Conservation (phyloP, 2,888 invertebrate species). For the Lasioglossum zephyrum region DNA sequence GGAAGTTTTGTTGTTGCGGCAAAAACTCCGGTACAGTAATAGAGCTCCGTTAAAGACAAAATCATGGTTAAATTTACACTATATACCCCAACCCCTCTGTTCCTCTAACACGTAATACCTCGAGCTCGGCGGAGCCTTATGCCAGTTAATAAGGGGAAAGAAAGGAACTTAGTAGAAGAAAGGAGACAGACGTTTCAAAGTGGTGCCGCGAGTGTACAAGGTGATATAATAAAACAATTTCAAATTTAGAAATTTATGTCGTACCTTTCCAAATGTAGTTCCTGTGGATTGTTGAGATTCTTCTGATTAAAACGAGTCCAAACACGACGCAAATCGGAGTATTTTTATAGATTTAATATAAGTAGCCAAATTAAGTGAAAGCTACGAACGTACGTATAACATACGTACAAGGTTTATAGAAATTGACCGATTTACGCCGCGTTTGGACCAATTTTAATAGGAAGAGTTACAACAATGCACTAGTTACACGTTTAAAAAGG, state of each 20-base stretch:
- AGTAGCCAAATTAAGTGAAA: background rate
- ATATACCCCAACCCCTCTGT: background rate
- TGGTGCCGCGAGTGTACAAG: too few relatives aligned
- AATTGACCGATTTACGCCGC: background rate
- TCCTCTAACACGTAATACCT: background rate
- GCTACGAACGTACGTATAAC: too few relatives aligned
- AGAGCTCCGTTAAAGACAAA: background rate
- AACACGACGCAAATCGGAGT: background rate
- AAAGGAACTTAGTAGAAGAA: background rate
- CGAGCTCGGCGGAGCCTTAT: background rate
- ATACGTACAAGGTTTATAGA: background rate
- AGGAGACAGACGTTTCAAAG: too few relatives aligned
- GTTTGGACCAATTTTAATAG: background rate
- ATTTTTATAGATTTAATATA: background rate
- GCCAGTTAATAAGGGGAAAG: background rate
- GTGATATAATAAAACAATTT: background rate
- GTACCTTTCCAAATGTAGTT: background rate
- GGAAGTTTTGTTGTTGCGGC: constrained; percentile 7
- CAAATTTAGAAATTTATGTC: background rate
- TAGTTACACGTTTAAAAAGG: background rate
- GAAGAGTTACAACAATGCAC: background rate
- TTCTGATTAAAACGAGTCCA: background rate
- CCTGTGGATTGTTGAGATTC: background rate
- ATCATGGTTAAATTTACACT: background rate
- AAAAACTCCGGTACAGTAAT: background rate